Base-by-base conservation (phyloP, 2,888 invertebrate species). In the Cancer borealis region DNA sequence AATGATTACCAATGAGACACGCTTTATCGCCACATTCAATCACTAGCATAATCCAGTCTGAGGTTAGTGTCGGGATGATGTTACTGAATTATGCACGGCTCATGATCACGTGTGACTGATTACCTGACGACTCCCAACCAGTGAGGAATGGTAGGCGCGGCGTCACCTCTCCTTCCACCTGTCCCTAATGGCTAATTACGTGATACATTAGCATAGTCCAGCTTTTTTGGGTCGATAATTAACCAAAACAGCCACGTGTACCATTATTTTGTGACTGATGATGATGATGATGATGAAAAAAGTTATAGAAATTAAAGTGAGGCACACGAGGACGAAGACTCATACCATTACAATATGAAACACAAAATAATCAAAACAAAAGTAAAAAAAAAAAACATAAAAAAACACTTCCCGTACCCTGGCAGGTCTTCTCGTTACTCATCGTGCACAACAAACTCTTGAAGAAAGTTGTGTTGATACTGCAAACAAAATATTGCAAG, bases 391-490 rank as follows among this genome's bases (percentile, higher is more conserved):
- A 21, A 17, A 91, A 46, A 0, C 26, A 46, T 14, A n/a, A 92
- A 79, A 92, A 5, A 26, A 14, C 39, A 21, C 46, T 6, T 39
- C 54, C 30, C 39, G 46, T 47, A 54, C 84, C 46, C 49, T 26
- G 87, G 54, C 88, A 92, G 60, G 49, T 39, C 54, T 88, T 54
- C 92, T 39, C 54, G 30, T 92, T 87, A 87, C 46, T 92, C 88
- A 92, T 92, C 49, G 47, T 30, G 84, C 30, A 60, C 90, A 91
- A 93, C 54, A 91, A 90, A 93, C 79, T 54, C 54, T 30, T 39
- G 92, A 93, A 91, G 91, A 87, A 87, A 93, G 60, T 87, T 87
- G 93, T 91, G 91, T 93, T 93, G 93, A 91, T 91, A 91, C 90
- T 93, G 93, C 91, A 93, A 93, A 93, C 49, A 39, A 60, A 93